Evolutionary conservation across 2,797 vertebrate genomes (phyloP).

Genomic region (Semotilus atromaculatus): DNA sequence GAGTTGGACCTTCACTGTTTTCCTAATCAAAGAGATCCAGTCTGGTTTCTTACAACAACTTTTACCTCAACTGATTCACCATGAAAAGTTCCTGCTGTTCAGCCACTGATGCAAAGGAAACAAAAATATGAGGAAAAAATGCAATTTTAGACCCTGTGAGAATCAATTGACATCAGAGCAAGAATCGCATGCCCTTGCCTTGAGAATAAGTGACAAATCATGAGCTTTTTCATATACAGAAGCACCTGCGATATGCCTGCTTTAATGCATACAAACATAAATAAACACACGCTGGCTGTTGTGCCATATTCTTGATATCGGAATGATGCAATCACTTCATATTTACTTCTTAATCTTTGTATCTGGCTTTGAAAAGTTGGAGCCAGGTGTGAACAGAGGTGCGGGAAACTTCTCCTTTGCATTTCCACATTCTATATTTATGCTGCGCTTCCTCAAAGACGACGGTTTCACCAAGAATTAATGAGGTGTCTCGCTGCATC

Average conservation of each 20-base stretch:
- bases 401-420: conserved; percentile 44
- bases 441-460: conserved; percentile 56
- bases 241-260: not conserved
- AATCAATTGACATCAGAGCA: not conserved
- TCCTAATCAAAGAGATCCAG: not conserved
- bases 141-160: not conserved
- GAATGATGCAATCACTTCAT: not conserved
- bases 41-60: not conserved
- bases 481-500: conserved; percentile 58
- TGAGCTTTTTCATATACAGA: conserved; percentile 1
- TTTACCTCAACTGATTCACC: not conserved
- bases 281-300: not conserved
- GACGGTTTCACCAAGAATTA: conserved; percentile 59
- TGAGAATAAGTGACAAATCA: conserved; percentile 2
- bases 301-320: not conserved
- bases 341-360: not conserved
- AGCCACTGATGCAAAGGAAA: not conserved
- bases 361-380: conserved; percentile 20
- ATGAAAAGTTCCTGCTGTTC: not conserved
- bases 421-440: conserved; percentile 56
- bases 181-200: not conserved
- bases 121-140: not conserved
- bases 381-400: conserved; percentile 39
- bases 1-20: not conserved
- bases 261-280: not conserved